These are phyloP conservation scores for Camelus dromedarius DNA, from an alignment of 2,113 vertebrate species.

Conservation along the genomic window DNA sequence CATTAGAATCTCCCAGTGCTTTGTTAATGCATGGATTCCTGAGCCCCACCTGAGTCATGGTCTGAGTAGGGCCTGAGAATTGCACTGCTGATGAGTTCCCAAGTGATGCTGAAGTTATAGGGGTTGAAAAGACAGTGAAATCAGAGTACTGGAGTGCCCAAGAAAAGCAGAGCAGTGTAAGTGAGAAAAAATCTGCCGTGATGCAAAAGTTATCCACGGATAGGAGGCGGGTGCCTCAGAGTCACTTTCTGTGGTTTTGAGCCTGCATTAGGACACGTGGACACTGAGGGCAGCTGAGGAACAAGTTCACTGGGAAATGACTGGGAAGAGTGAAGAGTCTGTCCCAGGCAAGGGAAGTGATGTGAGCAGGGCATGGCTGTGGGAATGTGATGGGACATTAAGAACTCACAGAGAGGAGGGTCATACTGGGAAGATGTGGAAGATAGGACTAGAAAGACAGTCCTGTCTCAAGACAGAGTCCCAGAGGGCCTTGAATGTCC, in stretches of 20 bases:
- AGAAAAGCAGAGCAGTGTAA: neutral
- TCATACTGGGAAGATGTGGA: neutral
- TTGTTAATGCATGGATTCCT: neutral
- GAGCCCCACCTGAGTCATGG: neutral
- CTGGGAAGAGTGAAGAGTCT: neutral
- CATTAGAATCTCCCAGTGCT: neutral
- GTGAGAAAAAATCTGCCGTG: neutral
- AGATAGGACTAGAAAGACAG: neutral
- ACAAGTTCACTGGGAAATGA: neutral
- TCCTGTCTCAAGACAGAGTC: neutral
- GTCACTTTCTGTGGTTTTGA: neutral
- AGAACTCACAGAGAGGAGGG: neutral
- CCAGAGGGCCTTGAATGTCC: neutral
- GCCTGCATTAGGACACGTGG: accelerated
- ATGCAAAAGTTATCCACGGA: neutral
- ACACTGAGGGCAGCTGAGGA: neutral
- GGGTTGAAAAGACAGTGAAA: neutral
- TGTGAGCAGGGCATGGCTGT: too few relatives aligned
- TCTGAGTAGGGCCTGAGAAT: neutral
- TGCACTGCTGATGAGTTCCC: neutral
- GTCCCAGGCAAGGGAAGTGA: neutral
- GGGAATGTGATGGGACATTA: neutral
- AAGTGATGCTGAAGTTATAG: neutral
- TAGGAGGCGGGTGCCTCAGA: neutral
- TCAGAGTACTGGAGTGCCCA: neutral